phyloP scores from a whole-genome alignment of 2,888 invertebrate species.

The Ormyrus labotus region DNA sequence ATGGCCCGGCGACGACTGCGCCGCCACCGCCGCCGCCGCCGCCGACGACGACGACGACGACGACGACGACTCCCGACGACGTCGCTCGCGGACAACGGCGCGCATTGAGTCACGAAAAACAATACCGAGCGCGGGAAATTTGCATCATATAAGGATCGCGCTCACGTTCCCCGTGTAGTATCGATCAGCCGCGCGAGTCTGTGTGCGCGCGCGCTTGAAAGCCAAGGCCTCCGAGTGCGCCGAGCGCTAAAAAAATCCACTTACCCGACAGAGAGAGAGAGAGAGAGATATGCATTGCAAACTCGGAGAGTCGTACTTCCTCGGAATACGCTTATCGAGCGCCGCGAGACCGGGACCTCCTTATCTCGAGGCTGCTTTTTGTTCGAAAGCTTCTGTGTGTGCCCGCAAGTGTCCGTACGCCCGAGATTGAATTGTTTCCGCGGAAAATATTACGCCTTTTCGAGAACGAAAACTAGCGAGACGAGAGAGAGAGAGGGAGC shows the following conservation, averaged over 20 bases:
- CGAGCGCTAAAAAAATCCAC: not conserved
- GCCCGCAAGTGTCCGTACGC: not conserved
- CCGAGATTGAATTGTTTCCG: constrained; percentile 40
- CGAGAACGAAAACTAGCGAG: not conserved
- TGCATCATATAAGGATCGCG: constrained; percentile 65
- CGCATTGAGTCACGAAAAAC: constrained; percentile 44
- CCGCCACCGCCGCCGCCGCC: constrained; percentile 1
- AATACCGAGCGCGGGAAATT: constrained; percentile 59
- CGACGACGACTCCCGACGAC: not conserved
- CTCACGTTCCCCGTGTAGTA: constrained; percentile 57
- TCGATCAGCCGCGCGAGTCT: constrained; percentile 32
- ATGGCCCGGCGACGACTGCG: constrained; percentile 36
- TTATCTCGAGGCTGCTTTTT: constrained; percentile 34
- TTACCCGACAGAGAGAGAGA: not conserved
- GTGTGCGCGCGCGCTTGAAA: constrained; percentile 13
- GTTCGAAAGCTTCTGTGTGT: not conserved
- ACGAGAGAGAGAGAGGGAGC: too few species aligned
- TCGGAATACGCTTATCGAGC: constrained; percentile 38
- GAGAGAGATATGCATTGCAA: constrained; percentile 12
- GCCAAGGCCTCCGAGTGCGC: constrained; percentile 26
- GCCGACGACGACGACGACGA: not conserved
- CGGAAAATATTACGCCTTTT: constrained; percentile 21
- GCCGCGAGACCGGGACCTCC: not conserved
- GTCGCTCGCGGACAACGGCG: constrained; percentile 25
- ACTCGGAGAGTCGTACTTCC: constrained; percentile 7